Base-by-base conservation (phyloP, 2,113 vertebrate genomes). In the Corvus moneduloides region DNA sequence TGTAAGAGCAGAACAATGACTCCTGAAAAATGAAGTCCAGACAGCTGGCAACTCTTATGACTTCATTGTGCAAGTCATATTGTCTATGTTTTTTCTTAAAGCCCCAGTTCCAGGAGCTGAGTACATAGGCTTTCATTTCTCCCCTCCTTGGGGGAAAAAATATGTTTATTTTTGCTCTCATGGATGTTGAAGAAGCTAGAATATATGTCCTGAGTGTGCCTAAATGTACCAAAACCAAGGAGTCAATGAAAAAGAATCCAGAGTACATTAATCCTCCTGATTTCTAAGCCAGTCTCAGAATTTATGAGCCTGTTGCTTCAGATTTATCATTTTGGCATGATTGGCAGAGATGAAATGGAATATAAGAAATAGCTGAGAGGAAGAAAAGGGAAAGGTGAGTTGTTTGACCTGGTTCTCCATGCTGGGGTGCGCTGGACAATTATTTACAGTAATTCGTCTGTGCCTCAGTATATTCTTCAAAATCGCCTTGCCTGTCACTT, bases 321-420 rank as follows among this genome's bases (percentile, higher is more conserved):
- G 7, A 88, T 62, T 91, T 51, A 80, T 63, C 27, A 39, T 93
- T 93, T 61, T 79, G 93, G 39, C 26, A 12, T 80, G 94, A 83
- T 19, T 91, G 82, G 72, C 71, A 96, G 83, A 78, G 52, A 26
- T 90, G 35, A 55, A 85, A 24, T 37, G n/a, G 51, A 80, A 83
- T 92, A 91, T 91, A 93, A 85, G 75, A 80, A 96, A 74, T 59
- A 96, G 58, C 55, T 91, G 84, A 91, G 63, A 82, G 27, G 30
- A 90, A 90, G 30, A 61, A 71, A 74, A 46, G 27, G 17, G 17
- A 79, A 73, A 66, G 10, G 15, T 21, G 52, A 62, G 41, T 33
- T 91, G 35, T 62, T 44, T 90, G 71, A 79, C 82, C 48, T 74
- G 10, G 11, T 5, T 85, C 8, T 82, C 63, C 43, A 26, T 22